phyloP scores from a whole-genome alignment of 1,140 invertebrate species.

The Pissodes strobi region DNA sequence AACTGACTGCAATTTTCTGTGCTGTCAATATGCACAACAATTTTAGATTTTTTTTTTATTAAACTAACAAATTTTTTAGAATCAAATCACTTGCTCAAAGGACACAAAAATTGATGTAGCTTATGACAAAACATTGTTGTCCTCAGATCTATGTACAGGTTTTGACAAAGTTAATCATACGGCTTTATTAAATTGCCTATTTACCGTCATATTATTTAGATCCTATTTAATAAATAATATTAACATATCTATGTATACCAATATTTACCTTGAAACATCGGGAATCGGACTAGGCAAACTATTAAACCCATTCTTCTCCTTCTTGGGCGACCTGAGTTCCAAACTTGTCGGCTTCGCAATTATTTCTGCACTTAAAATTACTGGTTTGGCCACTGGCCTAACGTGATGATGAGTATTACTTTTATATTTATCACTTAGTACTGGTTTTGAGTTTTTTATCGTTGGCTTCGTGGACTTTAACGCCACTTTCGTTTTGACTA shows the following conservation, averaged over 20 bases:
- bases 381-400: constrained; percentile 23
- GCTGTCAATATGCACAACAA: no score
- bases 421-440: constrained; percentile 37
- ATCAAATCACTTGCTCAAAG: no score
- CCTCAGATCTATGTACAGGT: no score
- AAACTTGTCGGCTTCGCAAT: constrained; percentile 13
- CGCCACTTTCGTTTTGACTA: constrained; percentile 57
- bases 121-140: no score
- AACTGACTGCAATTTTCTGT: no score
- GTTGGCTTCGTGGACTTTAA: constrained; percentile 52
- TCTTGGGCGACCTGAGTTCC: constrained; percentile 24
- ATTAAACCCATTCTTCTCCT: constrained; percentile 43
- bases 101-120: no score
- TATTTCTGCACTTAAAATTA: constrained; percentile 28
- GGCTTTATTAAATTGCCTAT: no score
- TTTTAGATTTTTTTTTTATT: no score
- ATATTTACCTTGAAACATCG: constrained; percentile 45
- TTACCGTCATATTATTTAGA: no score
- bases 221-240: no score
- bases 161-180: no score
- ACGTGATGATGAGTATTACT: constrained; percentile 29
- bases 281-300: constrained; percentile 50
- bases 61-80: no score
- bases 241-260: background rate
- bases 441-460: constrained; percentile 53